Percentiles rank a stretch among this genome's conserved stretches.
Conservation (phyloP, 1,140 invertebrate species). For the Drosophila suzukii region DNA sequence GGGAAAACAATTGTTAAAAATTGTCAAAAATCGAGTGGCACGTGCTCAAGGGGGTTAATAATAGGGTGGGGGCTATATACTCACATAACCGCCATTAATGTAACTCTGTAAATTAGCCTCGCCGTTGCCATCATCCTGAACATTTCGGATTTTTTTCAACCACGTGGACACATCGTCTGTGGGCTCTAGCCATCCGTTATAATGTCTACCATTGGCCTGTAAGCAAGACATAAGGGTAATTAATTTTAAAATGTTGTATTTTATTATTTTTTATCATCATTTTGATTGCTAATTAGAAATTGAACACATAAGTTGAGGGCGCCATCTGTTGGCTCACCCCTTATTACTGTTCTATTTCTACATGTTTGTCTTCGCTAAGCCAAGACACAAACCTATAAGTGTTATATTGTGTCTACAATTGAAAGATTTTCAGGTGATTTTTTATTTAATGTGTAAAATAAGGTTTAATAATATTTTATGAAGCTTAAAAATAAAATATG, state of each 20-base stretch:
- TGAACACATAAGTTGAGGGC: not conserved
- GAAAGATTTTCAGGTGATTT: not conserved
- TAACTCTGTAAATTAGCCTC: constrained; percentile 90
- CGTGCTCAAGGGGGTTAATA: constrained; percentile 5
- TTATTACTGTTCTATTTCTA: constrained; percentile 43
- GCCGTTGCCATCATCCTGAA: constrained; percentile 85
- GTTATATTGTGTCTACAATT: constrained; percentile 5
- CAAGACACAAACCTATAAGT: constrained; percentile 27
- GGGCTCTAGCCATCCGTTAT: constrained; percentile 91
- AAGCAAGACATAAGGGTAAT: constrained; percentile 12
- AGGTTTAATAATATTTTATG: not conserved
- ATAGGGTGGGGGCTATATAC: constrained; percentile 48
- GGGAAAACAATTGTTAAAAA: constrained; percentile 32
- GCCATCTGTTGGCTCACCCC: constrained; percentile 46
- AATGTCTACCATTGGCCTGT: constrained; percentile 90
- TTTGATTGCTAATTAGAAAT: not conserved
- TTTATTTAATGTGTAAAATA: not conserved
- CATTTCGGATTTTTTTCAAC: constrained; percentile 91
- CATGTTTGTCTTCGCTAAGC: constrained; percentile 18
- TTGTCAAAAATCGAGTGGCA: constrained; percentile 30
- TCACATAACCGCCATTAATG: constrained; percentile 90
- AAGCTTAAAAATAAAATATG: not conserved
- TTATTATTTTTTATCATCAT: not conserved
- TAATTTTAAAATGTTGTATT: not conserved
- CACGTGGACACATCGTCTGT: constrained; percentile 90